These are phyloP conservation scores for Sciaenops ocellatus DNA, from an alignment of 2,797 vertebrate genomes.

Conservation along the genomic window DNA sequence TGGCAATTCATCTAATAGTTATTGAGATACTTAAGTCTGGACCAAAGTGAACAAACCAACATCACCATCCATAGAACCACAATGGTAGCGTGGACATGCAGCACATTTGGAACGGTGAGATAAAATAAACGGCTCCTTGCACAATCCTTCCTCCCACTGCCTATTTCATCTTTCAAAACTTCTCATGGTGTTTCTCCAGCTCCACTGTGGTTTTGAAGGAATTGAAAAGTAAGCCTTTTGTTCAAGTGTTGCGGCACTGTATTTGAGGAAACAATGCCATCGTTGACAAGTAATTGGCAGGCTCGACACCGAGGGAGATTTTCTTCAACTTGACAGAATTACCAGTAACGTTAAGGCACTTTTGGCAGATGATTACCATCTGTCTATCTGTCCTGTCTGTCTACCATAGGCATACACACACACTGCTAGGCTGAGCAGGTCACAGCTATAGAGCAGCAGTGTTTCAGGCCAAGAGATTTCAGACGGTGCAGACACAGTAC, in stretches of 20 bases:
- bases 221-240: conserved; percentile 39
- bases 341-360: conserved; percentile 15
- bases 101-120: neutral
- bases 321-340: conserved; percentile 31
- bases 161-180: conserved; percentile 4
- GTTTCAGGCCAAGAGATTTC: conserved; percentile 26
- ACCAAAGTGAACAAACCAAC: neutral
- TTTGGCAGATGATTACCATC: neutral
- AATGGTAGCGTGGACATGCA: neutral
- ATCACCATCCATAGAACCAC: neutral
- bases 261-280: conserved; percentile 26
- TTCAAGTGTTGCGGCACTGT: conserved; percentile 5
- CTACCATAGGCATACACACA: neutral
- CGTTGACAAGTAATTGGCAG: conserved; percentile 31
- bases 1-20: neutral
- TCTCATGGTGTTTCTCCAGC: conserved; percentile 6
- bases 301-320: conserved; percentile 8
- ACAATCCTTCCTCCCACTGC: neutral
- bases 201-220: conserved; percentile 2
- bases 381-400: conserved; percentile 3
- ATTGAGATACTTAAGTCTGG: neutral
- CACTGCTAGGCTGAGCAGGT: conserved; percentile 11
- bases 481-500: conserved; percentile 41
- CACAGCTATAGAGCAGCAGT: conserved; percentile 24
- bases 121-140: neutral